phyloP scores from a whole-genome alignment of 2,888 invertebrate species.

The Tethea ocularis region DNA sequence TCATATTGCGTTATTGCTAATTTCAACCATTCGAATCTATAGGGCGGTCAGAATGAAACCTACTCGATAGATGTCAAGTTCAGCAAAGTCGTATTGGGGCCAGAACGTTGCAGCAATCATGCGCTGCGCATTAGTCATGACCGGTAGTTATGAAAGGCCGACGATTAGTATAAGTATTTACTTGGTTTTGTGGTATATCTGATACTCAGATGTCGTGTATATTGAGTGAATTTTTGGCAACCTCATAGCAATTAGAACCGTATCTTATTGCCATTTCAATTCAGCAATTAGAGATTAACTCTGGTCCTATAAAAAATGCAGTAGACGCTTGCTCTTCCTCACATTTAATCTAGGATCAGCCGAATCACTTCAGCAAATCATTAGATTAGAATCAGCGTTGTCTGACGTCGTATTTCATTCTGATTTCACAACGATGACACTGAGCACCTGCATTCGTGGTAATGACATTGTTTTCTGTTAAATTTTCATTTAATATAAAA shows the following conservation, averaged over 20 bases:
- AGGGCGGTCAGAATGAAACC: constrained; percentile 39
- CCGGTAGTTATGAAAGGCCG: constrained; percentile 42
- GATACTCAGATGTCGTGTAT: not conserved
- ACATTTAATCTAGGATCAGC: not conserved
- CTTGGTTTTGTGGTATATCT: not conserved
- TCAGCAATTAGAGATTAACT: too few species aligned
- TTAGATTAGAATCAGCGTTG: not conserved
- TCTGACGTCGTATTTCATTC: not conserved
- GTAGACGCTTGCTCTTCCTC: too few species aligned
- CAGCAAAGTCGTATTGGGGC: constrained; percentile 52
- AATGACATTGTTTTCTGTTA: too few species aligned
- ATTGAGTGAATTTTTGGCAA: not conserved
- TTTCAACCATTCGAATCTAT: constrained; percentile 18
- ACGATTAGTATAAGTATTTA: constrained; percentile 10
- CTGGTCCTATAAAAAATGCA: too few species aligned
- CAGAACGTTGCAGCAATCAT: constrained; percentile 53
- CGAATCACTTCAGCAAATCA: not conserved
- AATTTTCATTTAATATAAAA: too few species aligned
- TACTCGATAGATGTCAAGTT: constrained; percentile 66
- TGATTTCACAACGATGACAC: constrained; percentile 2
- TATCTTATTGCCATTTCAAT: too few species aligned
- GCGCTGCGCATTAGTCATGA: constrained; percentile 56
- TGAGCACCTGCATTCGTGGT: constrained; percentile 19
- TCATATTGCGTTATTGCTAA: not conserved
- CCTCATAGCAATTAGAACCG: not conserved